These are phyloP conservation scores for Botia kubotai DNA, from an alignment of 2,797 vertebrate genomes.

Conservation along the genomic window DNA sequence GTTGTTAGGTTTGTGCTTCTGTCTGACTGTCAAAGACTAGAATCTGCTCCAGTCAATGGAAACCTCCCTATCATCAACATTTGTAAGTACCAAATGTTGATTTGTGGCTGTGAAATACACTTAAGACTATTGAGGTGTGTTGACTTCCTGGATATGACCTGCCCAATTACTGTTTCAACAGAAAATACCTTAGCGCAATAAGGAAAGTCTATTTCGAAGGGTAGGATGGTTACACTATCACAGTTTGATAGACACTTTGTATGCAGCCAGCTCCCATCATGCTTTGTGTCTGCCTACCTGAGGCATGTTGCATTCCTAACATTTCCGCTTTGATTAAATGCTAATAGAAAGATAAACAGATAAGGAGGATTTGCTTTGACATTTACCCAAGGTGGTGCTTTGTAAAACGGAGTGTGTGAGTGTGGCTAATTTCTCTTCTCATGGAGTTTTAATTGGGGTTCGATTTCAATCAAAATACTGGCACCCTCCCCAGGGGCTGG, in stretches of 20 bases:
- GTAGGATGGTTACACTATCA: background rate
- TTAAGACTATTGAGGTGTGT: too few species aligned
- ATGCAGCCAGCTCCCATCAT: background rate
- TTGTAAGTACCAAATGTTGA: too few species aligned
- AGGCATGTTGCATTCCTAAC: slow-evolving; percentile 28
- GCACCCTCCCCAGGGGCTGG: slow-evolving; percentile 15
- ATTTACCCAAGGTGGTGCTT: slow-evolving; percentile 28
- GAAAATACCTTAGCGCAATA: too few species aligned
- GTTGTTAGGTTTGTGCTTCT: too few species aligned
- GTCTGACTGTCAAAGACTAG: too few species aligned
- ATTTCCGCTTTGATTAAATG: slow-evolving; percentile 45
- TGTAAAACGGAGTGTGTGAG: slow-evolving; percentile 16
- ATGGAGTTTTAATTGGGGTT: slow-evolving; percentile 44
- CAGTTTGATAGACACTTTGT: background rate
- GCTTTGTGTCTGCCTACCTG: slow-evolving; percentile 21
- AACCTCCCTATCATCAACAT: too few species aligned
- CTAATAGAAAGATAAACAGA: slow-evolving; percentile 25
- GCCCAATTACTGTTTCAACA: too few species aligned
- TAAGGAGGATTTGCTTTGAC: slow-evolving; percentile 38
- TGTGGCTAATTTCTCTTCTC: slow-evolving; percentile 46
- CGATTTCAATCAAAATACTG: slow-evolving; percentile 44
- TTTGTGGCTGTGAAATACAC: too few species aligned
- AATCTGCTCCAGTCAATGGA: too few species aligned
- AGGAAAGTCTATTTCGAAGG: too few species aligned
- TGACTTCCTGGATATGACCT: too few species aligned